Evolutionary conservation across 2,888 invertebrate genomes (phyloP).

Genomic region (Ornithoptera alexandrae): DNA sequence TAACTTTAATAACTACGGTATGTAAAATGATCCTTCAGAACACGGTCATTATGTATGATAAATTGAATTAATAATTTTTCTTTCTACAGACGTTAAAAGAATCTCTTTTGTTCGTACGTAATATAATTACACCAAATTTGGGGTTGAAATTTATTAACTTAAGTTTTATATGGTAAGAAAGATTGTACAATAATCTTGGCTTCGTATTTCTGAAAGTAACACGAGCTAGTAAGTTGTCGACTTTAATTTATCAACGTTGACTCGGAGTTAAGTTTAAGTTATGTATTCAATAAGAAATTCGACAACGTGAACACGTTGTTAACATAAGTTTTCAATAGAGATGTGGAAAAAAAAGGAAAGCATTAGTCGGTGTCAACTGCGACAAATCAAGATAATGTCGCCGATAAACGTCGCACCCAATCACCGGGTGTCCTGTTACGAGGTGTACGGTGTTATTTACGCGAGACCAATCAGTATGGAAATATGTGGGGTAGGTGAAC

Average conservation of each 20-base stretch:
- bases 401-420: conserved; percentile 62
- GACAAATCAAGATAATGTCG: conserved; percentile 69
- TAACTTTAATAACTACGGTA: conserved; percentile 45
- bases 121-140: conserved; percentile 19
- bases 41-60: conserved; percentile 34
- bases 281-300: conserved; percentile 37
- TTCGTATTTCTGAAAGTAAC: conserved; percentile 7
- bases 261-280: conserved; percentile 9
- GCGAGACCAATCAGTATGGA: conserved; percentile 73
- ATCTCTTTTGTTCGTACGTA: conserved; percentile 31
- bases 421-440: conserved; percentile 60
- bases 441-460: conserved; percentile 64
- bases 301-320: conserved; percentile 15
- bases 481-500: conserved; percentile 76
- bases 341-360: conserved; percentile 50
- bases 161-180: background rate
- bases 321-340: conserved; percentile 44
- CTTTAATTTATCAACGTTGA: conserved; percentile 14
- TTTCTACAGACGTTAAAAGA: conserved; percentile 33
- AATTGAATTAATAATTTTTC: conserved; percentile 45
- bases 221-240: conserved; percentile 10
- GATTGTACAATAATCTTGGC: background rate
- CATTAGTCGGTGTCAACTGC: conserved; percentile 44
- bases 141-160: conserved; percentile 13
- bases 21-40: conserved; percentile 47